A percentile compares a stretch with the other conserved stretches of the same genome.
Conservation (phyloP, 2,113 vertebrate genomes). For the Origma solitaria region DNA sequence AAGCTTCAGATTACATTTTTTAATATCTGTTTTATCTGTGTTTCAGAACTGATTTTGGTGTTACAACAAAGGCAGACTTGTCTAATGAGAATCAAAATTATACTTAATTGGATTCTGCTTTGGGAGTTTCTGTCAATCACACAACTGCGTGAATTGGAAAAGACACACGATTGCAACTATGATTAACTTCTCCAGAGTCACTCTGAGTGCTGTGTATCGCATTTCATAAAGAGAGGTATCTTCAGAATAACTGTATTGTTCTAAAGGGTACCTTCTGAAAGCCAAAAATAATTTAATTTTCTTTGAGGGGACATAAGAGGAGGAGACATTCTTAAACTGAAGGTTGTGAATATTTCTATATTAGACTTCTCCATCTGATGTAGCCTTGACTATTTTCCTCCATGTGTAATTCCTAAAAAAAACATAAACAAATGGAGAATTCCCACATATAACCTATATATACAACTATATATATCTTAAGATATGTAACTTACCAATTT, state of each 20-base stretch:
- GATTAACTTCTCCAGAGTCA: not conserved
- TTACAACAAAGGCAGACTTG: conserved; percentile 51
- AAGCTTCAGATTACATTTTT: conserved; percentile 39
- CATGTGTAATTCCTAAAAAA: not conserved
- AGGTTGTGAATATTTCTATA: not conserved
- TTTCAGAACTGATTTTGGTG: conserved; percentile 48
- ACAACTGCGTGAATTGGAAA: not conserved
- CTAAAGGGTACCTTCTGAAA: not conserved
- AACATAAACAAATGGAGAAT: not conserved
- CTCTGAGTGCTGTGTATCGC: not conserved
- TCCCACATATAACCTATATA: not conserved
- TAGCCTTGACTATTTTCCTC: not conserved
- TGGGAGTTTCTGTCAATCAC: conserved; percentile 61
- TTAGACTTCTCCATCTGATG: not conserved
- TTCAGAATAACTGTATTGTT: not conserved
- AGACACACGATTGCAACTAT: conserved; percentile 4
- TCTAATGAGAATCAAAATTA: conserved; percentile 57
- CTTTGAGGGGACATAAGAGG: not conserved
- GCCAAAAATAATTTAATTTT: not conserved
- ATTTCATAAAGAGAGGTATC: not conserved
- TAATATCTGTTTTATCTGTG: conserved; percentile 61
- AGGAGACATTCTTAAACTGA: not conserved
- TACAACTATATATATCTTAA: not conserved
- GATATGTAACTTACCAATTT: not conserved
- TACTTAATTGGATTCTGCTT: conserved; percentile 57